These are phyloP conservation scores for Podocnemis expansa DNA, from an alignment of 2,113 vertebrate genomes.

Conservation along the genomic window DNA sequence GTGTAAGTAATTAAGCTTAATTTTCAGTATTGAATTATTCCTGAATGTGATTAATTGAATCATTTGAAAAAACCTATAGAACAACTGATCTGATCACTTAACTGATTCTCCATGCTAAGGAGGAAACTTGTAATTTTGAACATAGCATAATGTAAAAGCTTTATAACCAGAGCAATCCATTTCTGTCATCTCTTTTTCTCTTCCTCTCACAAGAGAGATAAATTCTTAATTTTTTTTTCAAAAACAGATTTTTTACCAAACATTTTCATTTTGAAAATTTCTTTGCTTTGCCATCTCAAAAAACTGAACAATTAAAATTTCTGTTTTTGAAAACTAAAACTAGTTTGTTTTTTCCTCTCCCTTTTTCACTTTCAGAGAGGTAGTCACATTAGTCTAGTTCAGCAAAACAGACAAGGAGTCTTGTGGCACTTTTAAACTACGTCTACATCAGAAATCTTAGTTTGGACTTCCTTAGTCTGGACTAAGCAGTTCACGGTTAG, in stretches of 20 bases:
- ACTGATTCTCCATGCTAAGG: not conserved
- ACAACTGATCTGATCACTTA: conserved; percentile 21
- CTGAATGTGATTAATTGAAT: conserved; percentile 40
- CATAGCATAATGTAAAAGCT: not conserved
- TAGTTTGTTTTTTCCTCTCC: not conserved
- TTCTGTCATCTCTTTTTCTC: no score
- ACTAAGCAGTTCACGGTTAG: no score
- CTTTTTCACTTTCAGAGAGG: no score
- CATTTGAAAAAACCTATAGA: not conserved
- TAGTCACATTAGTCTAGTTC: no score
- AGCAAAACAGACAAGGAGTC: no score
- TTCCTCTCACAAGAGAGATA: no score
- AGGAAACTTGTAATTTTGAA: not conserved
- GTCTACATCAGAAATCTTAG: no score
- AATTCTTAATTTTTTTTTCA: not conserved
- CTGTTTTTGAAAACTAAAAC: not conserved
- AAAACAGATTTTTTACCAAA: not conserved
- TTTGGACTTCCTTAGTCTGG: no score
- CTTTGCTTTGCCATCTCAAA: not conserved
- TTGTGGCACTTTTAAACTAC: no score
- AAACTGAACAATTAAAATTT: not conserved
- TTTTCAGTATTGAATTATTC: conserved; percentile 5
- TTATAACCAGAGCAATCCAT: not conserved
- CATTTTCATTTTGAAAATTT: not conserved
- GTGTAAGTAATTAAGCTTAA: conserved; percentile 35